Evolutionary conservation across 23 tunicate species (phyloP).

Genomic region (Ascidia mentula): DNA sequence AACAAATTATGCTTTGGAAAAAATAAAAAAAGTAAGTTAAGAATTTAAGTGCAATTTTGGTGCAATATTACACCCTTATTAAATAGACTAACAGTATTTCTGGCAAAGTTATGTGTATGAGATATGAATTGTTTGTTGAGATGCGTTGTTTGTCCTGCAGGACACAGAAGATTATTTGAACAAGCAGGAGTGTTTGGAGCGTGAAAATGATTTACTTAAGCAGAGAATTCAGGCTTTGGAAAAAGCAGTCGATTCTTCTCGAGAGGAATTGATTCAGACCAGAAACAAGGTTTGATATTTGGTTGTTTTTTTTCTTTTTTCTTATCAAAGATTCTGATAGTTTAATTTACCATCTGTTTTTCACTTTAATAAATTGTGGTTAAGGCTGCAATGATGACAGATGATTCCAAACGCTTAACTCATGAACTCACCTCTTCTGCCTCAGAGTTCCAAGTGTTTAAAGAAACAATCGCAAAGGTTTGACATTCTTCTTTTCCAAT

Average conservation of each 20-base stretch:
- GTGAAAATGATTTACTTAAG: slow-evolving; percentile 63
- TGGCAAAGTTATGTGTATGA: no score
- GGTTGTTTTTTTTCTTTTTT: no score
- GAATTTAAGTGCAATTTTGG: no score
- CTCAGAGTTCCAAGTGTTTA: slow-evolving; percentile 73
- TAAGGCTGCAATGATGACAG: slow-evolving; percentile 46
- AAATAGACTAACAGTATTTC: no score
- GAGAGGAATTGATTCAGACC: slow-evolving; percentile 69
- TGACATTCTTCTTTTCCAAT: neutral
- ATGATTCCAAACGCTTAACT: slow-evolving; percentile 65
- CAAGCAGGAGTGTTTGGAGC: slow-evolving; percentile 63
- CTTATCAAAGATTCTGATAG: no score
- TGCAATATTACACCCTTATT: no score
- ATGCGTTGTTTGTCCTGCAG: slow-evolving; percentile 13
- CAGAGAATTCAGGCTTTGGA: slow-evolving; percentile 66
- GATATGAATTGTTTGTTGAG: no score
- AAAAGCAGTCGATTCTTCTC: slow-evolving; percentile 70
- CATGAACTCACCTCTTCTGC: slow-evolving; percentile 47
- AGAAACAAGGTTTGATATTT: slow-evolving; percentile 33
- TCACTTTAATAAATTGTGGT: slow-evolving; percentile 14
- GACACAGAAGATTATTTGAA: slow-evolving; percentile 65
- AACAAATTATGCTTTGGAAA: slow-evolving; percentile 2
- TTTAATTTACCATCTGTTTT: neutral
- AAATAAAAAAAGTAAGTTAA: neutral
- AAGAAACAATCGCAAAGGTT: slow-evolving; percentile 78